Evolutionary conservation across 2,888 invertebrate genomes (phyloP).

Genomic region (Idaea dimidiata): DNA sequence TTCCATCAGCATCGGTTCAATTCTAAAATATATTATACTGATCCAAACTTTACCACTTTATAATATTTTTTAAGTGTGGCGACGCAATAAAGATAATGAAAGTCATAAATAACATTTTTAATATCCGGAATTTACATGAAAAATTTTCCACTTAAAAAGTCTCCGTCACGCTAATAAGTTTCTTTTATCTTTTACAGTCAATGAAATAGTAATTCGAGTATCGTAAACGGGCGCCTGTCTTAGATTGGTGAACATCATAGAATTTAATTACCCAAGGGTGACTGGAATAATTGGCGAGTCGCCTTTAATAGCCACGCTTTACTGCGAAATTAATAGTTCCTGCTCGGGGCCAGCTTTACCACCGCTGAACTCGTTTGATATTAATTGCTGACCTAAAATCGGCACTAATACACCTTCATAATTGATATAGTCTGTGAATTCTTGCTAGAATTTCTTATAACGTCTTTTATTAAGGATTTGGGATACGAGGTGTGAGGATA

Average conservation of each 20-base stretch:
- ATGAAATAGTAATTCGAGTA: conserved; percentile 72
- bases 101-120: conserved; percentile 21
- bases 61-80: too few relatives aligned
- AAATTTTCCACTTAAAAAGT: conserved; percentile 18
- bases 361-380: conserved; percentile 53
- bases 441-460: not conserved
- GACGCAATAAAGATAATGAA: not conserved
- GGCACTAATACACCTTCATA: conserved; percentile 47
- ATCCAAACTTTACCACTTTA: not conserved
- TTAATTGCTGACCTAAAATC: conserved; percentile 65
- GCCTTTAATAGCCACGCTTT: conserved; percentile 68
- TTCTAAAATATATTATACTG: not conserved
- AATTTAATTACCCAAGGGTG: conserved; percentile 75
- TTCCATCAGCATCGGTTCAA: not conserved
- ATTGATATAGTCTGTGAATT: conserved; percentile 40
- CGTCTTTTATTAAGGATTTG: too few relatives aligned
- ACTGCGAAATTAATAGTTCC: conserved; percentile 75
- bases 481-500: too few relatives aligned
- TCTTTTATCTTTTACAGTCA: conserved; percentile 63
- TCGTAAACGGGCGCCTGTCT: conserved; percentile 72
- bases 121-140: conserved; percentile 16
- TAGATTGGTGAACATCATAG: conserved; percentile 73
- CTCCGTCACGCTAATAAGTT: conserved; percentile 43
- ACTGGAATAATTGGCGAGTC: conserved; percentile 73
- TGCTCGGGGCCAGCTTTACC: conserved; percentile 57